Conservation (phyloP, 1,140 invertebrate genomes). For the Anastatus disparis region DNA sequence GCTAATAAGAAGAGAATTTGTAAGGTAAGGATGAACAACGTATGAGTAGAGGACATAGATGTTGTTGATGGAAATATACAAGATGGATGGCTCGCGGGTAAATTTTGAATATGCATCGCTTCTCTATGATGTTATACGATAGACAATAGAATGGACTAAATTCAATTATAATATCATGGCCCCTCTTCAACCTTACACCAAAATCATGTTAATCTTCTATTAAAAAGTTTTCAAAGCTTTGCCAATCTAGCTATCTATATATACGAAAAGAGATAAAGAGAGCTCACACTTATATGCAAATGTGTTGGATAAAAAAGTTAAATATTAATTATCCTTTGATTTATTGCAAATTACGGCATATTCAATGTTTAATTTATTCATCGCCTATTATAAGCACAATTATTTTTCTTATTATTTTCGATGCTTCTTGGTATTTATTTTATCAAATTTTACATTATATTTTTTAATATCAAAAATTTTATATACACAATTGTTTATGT, state of each 20-base stretch:
- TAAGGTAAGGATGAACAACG: too few relatives aligned
- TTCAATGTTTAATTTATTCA: too few relatives aligned
- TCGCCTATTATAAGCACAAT: too few relatives aligned
- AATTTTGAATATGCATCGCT: constrained; percentile 68
- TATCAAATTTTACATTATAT: too few relatives aligned
- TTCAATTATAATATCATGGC: constrained; percentile 61
- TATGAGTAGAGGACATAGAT: too few relatives aligned
- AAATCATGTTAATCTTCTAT: constrained; percentile 58
- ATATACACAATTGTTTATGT: too few relatives aligned
- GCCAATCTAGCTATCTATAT: constrained; percentile 16
- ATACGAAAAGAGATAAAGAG: neutral
- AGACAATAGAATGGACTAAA: constrained; percentile 61
- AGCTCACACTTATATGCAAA: constrained; percentile 36
- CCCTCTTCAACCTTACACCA: constrained; percentile 54
- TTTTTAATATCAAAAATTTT: too few relatives aligned
- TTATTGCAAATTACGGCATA: constrained; percentile 30
- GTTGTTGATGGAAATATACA: too few relatives aligned
- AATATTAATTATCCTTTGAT: constrained; percentile 39
- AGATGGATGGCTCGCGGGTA: constrained; percentile 60
- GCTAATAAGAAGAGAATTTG: too few relatives aligned
- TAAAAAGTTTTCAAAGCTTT: constrained; percentile 62
- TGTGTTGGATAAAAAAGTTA: constrained; percentile 26
- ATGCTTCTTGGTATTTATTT: too few relatives aligned
- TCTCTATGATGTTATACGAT: constrained; percentile 48
- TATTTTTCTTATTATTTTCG: too few relatives aligned